Conservation (phyloP, 2,113 vertebrate species). For the Fregata magnificens region DNA sequence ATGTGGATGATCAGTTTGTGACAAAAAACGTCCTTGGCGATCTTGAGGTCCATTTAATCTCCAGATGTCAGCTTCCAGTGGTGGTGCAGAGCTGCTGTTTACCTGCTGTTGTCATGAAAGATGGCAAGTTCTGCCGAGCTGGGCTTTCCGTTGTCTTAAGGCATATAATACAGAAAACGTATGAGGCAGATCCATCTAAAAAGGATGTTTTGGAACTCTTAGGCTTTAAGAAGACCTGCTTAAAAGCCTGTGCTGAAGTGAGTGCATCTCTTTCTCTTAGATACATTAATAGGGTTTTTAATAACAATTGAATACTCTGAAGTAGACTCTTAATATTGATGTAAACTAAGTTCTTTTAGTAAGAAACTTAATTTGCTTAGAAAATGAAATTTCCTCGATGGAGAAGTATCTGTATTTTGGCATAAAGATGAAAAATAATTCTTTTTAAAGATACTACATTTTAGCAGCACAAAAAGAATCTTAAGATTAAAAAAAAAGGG, state of each 20-base stretch:
- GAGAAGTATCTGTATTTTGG: background rate
- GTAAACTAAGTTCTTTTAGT: background rate
- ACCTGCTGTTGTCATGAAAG: conserved; percentile 81
- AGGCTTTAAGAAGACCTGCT: conserved; percentile 97
- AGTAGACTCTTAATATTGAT: background rate
- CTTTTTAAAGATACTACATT: background rate
- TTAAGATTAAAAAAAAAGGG: background rate
- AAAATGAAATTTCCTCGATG: background rate
- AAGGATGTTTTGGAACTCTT: conserved; percentile 84
- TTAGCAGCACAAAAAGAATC: background rate
- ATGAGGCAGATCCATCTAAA: conserved; percentile 75
- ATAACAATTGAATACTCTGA: background rate
- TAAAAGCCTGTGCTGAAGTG: conserved; percentile 98
- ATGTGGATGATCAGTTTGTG: conserved; percentile 38
- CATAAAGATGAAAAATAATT: background rate
- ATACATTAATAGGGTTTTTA: background rate
- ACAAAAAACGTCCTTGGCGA: conserved; percentile 22
- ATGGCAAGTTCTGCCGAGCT: conserved; percentile 85
- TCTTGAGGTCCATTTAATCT: conserved; percentile 68
- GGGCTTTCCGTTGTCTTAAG: conserved; percentile 93
- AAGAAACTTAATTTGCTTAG: background rate
- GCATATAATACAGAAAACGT: conserved; percentile 83
- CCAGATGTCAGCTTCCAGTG: conserved; percentile 73
- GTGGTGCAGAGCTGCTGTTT: conserved; percentile 85
- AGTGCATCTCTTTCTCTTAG: conserved; percentile 50